Percentiles rank a stretch among this genome's conserved stretches.
Conservation (phyloP, 2,797 vertebrate species). For the Anguilla megastoma region DNA sequence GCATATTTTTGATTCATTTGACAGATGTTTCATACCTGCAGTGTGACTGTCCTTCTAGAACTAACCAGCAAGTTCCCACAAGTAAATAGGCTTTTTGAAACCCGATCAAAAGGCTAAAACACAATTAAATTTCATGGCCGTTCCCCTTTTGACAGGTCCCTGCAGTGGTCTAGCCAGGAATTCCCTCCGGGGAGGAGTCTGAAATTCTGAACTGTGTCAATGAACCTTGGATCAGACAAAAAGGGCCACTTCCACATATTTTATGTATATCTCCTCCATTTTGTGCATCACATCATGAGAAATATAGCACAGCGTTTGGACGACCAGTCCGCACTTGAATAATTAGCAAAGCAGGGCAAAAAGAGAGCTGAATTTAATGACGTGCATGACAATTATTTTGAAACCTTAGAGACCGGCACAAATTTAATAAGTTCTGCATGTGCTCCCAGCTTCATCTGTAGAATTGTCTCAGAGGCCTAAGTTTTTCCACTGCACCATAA, state of each 20-base stretch:
- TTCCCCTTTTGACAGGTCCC: neutral
- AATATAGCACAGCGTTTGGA: neutral
- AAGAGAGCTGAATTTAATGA: slow-evolving; percentile 67
- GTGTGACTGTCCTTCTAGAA: neutral
- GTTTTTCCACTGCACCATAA: slow-evolving; percentile 49
- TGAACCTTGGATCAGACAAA: neutral
- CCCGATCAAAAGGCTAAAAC: neutral
- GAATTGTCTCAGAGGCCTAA: slow-evolving; percentile 58
- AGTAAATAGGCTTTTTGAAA: neutral
- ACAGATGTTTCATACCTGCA: neutral
- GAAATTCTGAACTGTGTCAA: neutral
- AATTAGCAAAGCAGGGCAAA: slow-evolving; percentile 45
- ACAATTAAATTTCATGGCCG: neutral
- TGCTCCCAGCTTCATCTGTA: slow-evolving; percentile 60
- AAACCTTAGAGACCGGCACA: slow-evolving; percentile 64
- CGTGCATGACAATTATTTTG: slow-evolving; percentile 68
- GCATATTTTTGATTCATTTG: neutral
- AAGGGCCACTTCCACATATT: neutral
- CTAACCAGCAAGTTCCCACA: neutral
- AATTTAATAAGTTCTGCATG: slow-evolving; percentile 73
- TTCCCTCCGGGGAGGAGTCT: neutral
- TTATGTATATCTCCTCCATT: no score
- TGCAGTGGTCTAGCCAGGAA: neutral
- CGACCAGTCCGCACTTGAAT: slow-evolving; percentile 14
- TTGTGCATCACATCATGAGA: neutral